Evolutionary conservation across 2,113 vertebrate genomes (phyloP).

Genomic region (Cacatua alba): DNA sequence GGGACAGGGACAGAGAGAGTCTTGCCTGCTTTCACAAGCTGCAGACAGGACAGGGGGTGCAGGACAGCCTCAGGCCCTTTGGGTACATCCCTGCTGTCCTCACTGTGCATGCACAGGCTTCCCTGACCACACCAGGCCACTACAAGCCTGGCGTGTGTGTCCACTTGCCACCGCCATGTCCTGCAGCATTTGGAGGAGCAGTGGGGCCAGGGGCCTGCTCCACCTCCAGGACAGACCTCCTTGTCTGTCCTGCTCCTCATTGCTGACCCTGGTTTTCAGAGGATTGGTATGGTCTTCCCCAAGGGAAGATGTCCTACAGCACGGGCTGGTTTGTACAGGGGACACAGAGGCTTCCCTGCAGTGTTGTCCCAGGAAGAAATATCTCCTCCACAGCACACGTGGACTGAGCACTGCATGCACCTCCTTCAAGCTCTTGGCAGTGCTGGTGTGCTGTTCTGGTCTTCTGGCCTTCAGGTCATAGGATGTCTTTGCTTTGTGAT

Average conservation of each 20-base stretch:
- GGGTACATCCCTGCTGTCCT: background rate
- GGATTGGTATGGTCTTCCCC: background rate
- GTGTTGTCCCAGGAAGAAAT: background rate
- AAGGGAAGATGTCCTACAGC: background rate
- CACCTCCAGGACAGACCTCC: background rate
- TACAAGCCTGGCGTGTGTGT: accelerated
- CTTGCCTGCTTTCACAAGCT: background rate
- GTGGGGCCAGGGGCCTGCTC: background rate
- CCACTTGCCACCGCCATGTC: background rate
- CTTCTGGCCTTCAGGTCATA: background rate
- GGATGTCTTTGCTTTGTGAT: background rate
- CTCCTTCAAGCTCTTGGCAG: background rate
- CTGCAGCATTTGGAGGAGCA: background rate
- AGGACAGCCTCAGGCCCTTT: background rate
- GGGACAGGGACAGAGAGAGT: background rate
- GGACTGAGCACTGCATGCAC: background rate
- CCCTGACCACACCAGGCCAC: background rate
- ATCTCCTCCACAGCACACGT: background rate
- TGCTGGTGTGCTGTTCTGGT: background rate
- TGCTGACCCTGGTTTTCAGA: background rate
- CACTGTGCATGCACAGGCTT: background rate
- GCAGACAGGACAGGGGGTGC: background rate
- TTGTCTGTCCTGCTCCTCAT: background rate
- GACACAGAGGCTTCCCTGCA: background rate
- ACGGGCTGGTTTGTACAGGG: background rate